Evolutionary conservation across 1,140 invertebrate species (phyloP), one percentile per base, ranked within the genome.

Genomic region (Bombyx mandarina): DNA sequence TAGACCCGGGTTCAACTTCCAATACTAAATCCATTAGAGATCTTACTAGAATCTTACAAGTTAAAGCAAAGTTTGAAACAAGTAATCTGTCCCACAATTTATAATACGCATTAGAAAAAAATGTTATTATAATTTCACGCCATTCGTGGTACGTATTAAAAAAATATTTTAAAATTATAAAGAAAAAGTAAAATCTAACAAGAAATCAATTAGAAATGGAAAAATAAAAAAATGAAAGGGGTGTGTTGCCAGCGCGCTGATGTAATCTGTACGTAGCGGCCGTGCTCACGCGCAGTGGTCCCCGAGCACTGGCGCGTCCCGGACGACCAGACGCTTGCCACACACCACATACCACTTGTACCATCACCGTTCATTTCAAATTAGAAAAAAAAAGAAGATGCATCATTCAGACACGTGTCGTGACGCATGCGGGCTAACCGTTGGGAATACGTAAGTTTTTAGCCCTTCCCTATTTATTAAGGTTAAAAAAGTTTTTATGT

Each of bases 131-230:
- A 35, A 35, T 35, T 35, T 3, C 26, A 0, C 26, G 26, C 26
- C 26, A 35, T 35, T 35, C 26, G 26, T 35, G 26, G 26, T 35
- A 35, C 26, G 26, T 35, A 35, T 35, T 3, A 35, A 35, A 35
- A 35, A 35, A 35, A 3, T 3, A 35, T 35, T 5, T 35, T 1
- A 3, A 35, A 35, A 1, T 1, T 35, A 35, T 35, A 3, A 35
- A 3, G 26, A 35, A 35, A 35, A 5, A 35, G 26, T 69, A 78
- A 70, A 82, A 78, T 80, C 76, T 81, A 65, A 73, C 74, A 81
- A 82, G 78, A 82, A 56, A 81, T 76, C 79, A 82, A 81, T 82
- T 81, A 79, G 67, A 61, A 67, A 35, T 35, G 45, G n/a, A 10
- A 10, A 47, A 10, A 51, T 8, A 35, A 77, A 77, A 56, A 81